Evolutionary conservation across 2,888 invertebrate genomes (phyloP), one percentile per base, ranked within the genome.

Genomic region (Mesochorus sp.): DNA sequence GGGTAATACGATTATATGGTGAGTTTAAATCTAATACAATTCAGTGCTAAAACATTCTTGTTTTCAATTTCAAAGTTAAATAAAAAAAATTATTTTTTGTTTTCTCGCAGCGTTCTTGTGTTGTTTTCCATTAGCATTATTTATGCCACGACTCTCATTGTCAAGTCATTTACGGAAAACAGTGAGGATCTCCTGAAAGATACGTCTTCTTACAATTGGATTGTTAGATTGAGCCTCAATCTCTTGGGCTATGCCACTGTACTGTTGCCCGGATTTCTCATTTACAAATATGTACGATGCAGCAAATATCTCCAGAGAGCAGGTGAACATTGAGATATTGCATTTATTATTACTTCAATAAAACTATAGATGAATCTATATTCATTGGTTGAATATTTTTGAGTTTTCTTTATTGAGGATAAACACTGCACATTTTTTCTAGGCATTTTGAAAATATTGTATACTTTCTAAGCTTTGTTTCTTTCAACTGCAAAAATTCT

Each of bases 211-310:
- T 94, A 94, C 83, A 93, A 92, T 73, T 97, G 98, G 98, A 87
- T 97, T 14, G 92, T 96, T 82, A 94, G 95, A 80, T 92, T 98
- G 42, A 86, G 94, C 42, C 92, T 96, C 21, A 98, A 98, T 91
- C 92, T 97, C 68, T 92, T 97, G 14, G 97, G 98, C 10, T 99
- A 98, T 90, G 94, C 95, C 1, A 96, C 97, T n/a, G 93, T 99
- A 70, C 93, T 98, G 88, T 91, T 98, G 74, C 98, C 98, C 0
- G 97, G 97, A 55, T 95, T 94, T 88, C 91, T 98, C 14, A 93
- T 97, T 68, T 96, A 96, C 89, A 95, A 95, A 90, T 97, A 97
- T 91, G 93, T 97, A 21, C 93, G 94, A 80, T 94, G 93, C 87
- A 95, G 94, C 61, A 95, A 96, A 85, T 97, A 97, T 88, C 93